Percentiles rank a stretch among this genome's conserved stretches.
Conservation (phyloP, 2,113 vertebrate species). For the Prinia subflava region DNA sequence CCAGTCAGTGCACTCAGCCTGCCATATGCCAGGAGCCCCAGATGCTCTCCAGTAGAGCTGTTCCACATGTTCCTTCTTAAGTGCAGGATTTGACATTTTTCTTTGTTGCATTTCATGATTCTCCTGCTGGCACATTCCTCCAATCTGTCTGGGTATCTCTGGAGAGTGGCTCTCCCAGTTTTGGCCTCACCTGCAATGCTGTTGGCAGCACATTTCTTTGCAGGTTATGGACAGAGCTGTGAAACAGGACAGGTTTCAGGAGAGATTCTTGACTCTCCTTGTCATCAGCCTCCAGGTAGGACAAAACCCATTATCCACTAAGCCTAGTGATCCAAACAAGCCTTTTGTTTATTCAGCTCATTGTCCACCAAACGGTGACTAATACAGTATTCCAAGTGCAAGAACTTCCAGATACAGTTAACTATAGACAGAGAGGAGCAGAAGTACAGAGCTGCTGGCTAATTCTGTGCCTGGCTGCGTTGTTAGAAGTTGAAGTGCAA, state of each 20-base stretch:
- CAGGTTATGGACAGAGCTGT: not conserved
- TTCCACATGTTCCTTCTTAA: not conserved
- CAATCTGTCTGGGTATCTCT: not conserved
- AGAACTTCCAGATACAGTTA: not conserved
- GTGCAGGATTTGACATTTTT: not conserved
- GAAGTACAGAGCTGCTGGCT: not conserved
- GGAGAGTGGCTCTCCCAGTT: not conserved
- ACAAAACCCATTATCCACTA: not conserved
- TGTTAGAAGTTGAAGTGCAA: not conserved
- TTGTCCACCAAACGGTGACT: not conserved
- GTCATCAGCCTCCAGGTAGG: not conserved
- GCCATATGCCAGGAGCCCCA: not conserved
- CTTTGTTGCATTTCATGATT: not conserved
- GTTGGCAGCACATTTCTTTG: not conserved
- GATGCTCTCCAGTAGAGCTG: not conserved
- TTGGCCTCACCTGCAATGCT: not conserved
- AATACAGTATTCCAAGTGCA: not conserved
- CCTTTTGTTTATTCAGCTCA: not conserved
- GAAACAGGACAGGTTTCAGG: not conserved
- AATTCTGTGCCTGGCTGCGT: not conserved
- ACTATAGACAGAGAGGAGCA: not conserved
- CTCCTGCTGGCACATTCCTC: not conserved
- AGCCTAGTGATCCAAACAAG: not conserved
- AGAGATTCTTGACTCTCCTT: not conserved
- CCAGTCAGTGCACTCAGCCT: not conserved